phyloP scores from a whole-genome alignment of 2,888 invertebrate species.

The Drosophila barbarae region DNA sequence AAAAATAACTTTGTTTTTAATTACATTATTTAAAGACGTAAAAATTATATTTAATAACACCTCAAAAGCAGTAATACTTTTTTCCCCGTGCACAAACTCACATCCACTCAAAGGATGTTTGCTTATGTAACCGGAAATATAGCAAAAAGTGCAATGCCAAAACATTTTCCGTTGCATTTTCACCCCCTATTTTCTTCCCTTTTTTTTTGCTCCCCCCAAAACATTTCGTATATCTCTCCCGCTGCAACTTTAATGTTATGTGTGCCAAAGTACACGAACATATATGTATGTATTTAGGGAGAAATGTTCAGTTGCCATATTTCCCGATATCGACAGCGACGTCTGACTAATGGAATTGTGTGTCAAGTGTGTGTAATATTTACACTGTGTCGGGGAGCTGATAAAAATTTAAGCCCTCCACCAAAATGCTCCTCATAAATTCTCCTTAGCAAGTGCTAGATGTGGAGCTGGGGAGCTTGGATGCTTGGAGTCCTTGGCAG shows the following conservation, averaged over 20 bases:
- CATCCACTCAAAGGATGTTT: conserved; percentile 41
- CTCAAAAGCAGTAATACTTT: background rate
- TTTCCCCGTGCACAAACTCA: conserved; percentile 18
- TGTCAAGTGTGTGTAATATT: conserved; percentile 75
- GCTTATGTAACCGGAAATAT: conserved; percentile 75
- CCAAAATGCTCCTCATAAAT: conserved; percentile 59
- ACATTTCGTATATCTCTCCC: conserved; percentile 14
- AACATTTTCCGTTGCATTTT: conserved; percentile 72
- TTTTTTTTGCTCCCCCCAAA: background rate
- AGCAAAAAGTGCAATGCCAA: conserved; percentile 74
- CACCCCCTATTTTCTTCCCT: background rate
- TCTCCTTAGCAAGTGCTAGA: conserved; percentile 29
- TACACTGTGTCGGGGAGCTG: conserved; percentile 74
- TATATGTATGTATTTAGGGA: background rate
- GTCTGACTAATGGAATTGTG: conserved; percentile 74
- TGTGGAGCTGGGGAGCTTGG: conserved; percentile 1
- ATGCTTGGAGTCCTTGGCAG: background rate
- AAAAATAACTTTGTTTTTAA: background rate
- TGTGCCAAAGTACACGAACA: conserved; percentile 56
- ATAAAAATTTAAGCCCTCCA: conserved; percentile 71
- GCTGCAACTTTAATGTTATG: conserved; percentile 72
- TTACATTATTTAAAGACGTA: too few species aligned
- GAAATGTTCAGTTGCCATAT: conserved; percentile 50
- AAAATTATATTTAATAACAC: too few species aligned
- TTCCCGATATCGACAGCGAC: conserved; percentile 45